phyloP scores from a whole-genome alignment of 2,888 invertebrate genomes.

The Dynastes hyllus region DNA sequence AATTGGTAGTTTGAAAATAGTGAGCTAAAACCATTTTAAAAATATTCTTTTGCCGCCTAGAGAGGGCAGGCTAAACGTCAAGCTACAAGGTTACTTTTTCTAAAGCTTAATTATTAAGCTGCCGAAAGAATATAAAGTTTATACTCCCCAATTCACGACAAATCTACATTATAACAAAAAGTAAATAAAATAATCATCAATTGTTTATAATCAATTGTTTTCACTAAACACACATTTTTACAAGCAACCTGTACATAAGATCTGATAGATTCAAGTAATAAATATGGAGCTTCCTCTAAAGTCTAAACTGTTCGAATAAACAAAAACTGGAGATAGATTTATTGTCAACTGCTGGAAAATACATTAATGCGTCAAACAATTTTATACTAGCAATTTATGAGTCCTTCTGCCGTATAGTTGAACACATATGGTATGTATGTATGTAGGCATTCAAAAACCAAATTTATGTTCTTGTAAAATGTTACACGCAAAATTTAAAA shows the following conservation, averaged over 20 bases:
- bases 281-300: constrained; percentile 15
- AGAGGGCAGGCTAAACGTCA: no score
- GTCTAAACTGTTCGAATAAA: background rate
- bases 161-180: no score
- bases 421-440: background rate
- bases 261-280: background rate
- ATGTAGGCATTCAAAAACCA: background rate
- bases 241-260: background rate
- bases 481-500: background rate
- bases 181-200: no score
- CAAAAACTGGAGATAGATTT: constrained; percentile 15
- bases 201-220: no score
- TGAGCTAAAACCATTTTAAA: no score
- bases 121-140: no score
- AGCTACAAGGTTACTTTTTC: no score
- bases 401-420: background rate
- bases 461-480: background rate
- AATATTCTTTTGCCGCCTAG: no score
- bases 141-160: no score
- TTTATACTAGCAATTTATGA: constrained; percentile 26
- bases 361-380: constrained; percentile 27
- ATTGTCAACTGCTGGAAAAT: constrained; percentile 5
- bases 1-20: no score
- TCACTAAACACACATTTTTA: background rate
- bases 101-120: no score